phyloP scores from a whole-genome alignment of 2,888 invertebrate genomes.

The Cylloceria caligata region DNA sequence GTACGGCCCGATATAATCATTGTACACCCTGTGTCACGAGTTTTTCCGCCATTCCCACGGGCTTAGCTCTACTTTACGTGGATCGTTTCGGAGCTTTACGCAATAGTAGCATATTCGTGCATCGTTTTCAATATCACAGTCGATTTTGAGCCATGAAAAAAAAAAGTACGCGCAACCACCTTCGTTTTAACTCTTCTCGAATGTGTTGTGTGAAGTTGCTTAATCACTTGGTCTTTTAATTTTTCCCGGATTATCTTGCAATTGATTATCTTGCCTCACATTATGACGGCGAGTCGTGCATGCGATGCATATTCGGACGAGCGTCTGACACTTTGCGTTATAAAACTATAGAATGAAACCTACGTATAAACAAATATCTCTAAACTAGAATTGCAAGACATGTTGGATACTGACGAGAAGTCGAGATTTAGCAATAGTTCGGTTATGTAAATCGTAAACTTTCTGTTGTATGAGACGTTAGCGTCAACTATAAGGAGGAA shows the following conservation, averaged over 20 bases:
- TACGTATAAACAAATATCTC: constrained; percentile 7
- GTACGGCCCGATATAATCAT: constrained; percentile 64
- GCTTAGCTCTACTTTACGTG: constrained; percentile 44
- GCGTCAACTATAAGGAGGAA: background rate
- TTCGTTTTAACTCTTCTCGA: constrained; percentile 63
- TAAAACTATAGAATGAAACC: constrained; percentile 10
- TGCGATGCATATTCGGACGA: background rate
- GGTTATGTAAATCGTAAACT: constrained; percentile 74
- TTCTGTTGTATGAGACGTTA: constrained; percentile 35
- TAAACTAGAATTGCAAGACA: constrained; percentile 31
- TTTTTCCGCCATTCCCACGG: constrained; percentile 69
- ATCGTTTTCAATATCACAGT: constrained; percentile 58
- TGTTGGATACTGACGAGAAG: constrained; percentile 65
- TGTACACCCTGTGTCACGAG: constrained; percentile 72
- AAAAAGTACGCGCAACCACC: constrained; percentile 59
- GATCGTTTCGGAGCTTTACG: constrained; percentile 35
- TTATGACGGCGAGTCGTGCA: background rate
- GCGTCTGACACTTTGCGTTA: constrained; percentile 1
- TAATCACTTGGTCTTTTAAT: constrained; percentile 34
- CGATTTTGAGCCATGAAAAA: constrained; percentile 69
- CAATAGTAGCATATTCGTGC: constrained; percentile 58
- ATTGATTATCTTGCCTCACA: too few relatives aligned
- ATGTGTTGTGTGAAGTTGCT: constrained; percentile 59
- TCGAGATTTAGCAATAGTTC: constrained; percentile 69
- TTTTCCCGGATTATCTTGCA: constrained; percentile 48